A percentile compares a stretch with the other conserved stretches of the same genome.
phyloP scores from a whole-genome alignment of 2,888 invertebrate genomes.

The Erebia aethiops region DNA sequence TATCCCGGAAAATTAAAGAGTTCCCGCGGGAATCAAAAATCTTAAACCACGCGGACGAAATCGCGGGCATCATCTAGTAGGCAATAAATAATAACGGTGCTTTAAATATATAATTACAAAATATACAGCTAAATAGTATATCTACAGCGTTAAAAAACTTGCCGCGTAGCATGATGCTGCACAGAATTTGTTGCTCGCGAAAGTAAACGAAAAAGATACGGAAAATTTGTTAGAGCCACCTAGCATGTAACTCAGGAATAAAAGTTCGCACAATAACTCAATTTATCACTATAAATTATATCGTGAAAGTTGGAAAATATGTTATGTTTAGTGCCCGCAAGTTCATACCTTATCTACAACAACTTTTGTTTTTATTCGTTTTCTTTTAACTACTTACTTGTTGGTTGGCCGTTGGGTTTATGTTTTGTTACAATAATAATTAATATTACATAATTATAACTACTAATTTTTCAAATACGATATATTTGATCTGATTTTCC shows the following conservation, averaged over 20 bases:
- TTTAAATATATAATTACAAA: too few relatives aligned
- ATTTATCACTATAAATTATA: conserved; percentile 30
- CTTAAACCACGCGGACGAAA: too few relatives aligned
- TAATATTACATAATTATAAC: too few relatives aligned
- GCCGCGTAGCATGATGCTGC: neutral
- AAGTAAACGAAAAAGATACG: conserved; percentile 2
- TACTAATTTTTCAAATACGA: too few relatives aligned
- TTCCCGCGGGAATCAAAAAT: too few relatives aligned
- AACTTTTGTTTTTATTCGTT: conserved; percentile 23
- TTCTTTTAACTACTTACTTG: conserved; percentile 4
- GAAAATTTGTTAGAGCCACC: conserved; percentile 11
- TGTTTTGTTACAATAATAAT: neutral
- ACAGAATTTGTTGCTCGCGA: neutral
- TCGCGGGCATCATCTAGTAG: too few relatives aligned
- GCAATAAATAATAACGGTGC: too few relatives aligned
- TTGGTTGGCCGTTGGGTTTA: too few relatives aligned
- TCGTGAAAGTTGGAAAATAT: conserved; percentile 27
- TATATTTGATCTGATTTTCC: too few relatives aligned
- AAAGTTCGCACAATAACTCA: conserved; percentile 27
- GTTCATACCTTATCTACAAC: conserved; percentile 25
- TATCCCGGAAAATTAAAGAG: too few relatives aligned
- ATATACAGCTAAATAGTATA: too few relatives aligned
- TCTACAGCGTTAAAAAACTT: neutral
- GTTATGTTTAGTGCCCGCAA: conserved; percentile 29
- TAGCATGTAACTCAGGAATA: conserved; percentile 18